Evolutionary conservation across 2,797 vertebrate species (phyloP).

Genomic region (Spheniscus humboldti): DNA sequence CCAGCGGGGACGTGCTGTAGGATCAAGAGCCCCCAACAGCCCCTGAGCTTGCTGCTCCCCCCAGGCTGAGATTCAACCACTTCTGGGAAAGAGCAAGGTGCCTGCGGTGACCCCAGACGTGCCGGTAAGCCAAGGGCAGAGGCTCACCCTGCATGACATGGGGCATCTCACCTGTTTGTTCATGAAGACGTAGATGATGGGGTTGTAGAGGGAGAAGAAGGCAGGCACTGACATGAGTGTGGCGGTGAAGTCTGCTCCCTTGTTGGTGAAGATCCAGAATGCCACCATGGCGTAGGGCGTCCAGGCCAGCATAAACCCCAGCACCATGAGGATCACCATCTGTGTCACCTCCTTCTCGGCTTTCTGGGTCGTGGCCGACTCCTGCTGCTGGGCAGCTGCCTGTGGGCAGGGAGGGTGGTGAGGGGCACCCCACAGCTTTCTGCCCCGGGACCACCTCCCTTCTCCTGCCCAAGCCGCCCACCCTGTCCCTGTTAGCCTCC

Average conservation of each 20-base stretch:
- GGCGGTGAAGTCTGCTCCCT: conserved; percentile 76
- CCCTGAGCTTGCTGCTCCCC: neutral
- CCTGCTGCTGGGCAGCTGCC: conserved; percentile 82
- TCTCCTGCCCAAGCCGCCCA: fast-evolving
- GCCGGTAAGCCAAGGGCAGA: neutral
- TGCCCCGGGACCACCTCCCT: fast-evolving
- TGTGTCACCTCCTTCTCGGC: conserved; percentile 81
- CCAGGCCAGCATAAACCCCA: conserved; percentile 82
- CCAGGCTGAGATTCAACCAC: neutral
- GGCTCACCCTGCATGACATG: neutral
- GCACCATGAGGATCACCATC: conserved; percentile 82
- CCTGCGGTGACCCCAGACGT: fast-evolving
- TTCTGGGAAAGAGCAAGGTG: neutral
- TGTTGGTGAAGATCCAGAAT: conserved; percentile 83
- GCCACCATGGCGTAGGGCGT: conserved; percentile 76
- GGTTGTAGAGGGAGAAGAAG: conserved; percentile 81
- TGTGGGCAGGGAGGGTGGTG: neutral
- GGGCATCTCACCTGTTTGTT: conserved; percentile 78
- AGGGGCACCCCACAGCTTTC: neutral
- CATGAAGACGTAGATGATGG: conserved; percentile 70
- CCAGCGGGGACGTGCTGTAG: fast-evolving
- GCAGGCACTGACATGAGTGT: conserved; percentile 76
- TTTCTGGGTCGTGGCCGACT: conserved; percentile 80
- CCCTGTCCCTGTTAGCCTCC: fast-evolving
- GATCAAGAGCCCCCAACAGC: too few species aligned